Evolutionary conservation across 2,888 invertebrate species (phyloP).

Genomic region (Eurytoma adleriae): DNA sequence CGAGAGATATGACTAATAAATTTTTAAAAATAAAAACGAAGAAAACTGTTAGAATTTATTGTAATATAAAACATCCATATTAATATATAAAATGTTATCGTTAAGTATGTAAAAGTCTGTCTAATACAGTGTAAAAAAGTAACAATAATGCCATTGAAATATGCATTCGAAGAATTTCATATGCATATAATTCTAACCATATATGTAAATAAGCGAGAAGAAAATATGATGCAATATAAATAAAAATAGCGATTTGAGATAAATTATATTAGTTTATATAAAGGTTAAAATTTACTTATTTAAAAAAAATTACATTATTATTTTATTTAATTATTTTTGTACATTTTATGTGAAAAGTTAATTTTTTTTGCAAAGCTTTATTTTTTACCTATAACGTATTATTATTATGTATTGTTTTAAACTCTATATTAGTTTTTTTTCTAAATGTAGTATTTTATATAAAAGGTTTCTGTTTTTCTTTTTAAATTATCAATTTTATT

Average conservation of each 20-base stretch:
- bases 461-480: too few species aligned
- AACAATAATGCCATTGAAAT: constrained; percentile 45
- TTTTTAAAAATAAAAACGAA: constrained; percentile 27
- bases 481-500: too few species aligned
- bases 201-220: constrained; percentile 50
- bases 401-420: not conserved
- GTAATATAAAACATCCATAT: constrained; percentile 50
- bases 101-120: constrained; percentile 42
- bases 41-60: constrained; percentile 43
- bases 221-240: constrained; percentile 50
- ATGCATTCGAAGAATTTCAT: constrained; percentile 40
- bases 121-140: constrained; percentile 33
- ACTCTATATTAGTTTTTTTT: not conserved
- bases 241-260: constrained; percentile 37
- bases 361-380: constrained; percentile 21
- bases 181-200: constrained; percentile 44
- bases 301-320: constrained; percentile 38
- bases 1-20: constrained; percentile 24
- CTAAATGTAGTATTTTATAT: not conserved
- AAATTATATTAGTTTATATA: constrained; percentile 38
- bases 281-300: constrained; percentile 43
- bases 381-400: constrained; percentile 33
- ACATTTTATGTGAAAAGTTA: constrained; percentile 40
- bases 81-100: constrained; percentile 46
- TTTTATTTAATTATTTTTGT: constrained; percentile 26